Evolutionary conservation across 92 coral and sea anemone species (phyloP), one percentile per base, ranked within the genome.

Genomic region (Parazoanthus atlanticus): DNA sequence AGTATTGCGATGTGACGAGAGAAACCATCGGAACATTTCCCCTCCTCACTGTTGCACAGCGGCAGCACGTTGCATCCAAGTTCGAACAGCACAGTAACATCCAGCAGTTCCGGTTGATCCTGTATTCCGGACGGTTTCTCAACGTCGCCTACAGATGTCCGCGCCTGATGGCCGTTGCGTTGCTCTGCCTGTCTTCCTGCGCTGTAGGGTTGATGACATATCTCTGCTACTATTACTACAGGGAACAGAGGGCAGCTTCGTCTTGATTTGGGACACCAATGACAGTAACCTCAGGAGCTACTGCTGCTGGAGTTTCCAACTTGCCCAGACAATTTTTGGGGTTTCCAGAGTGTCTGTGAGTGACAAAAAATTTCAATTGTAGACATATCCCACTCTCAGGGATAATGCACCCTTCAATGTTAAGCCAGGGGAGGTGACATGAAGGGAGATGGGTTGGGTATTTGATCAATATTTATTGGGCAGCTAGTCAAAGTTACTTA

Each of bases 131-230:
- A 43, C 32, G 87, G 46, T 84, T 84, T 43, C 87, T 84, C 43
- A 84, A 84, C 65, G 87, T 84, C 8, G 87, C 87, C 30, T 84
- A 69, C 33, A 70, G 87, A 41, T 84, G 87, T 32, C 87, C 87
- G 41, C 87, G 87, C 6, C 58, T 84, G 41, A 84, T 84, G 87
- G 87, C 87, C 17, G 17, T 84, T 7, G 78, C 28, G 4, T 23
- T 84, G 67, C 40, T 84, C 1, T 84, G 87, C 65, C 28, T 84
- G 43, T 84, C 87, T 8, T 84, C 79, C 6, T 46, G 76, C n/a
- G 87, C 87, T 67, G 87, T 84, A 4, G 87, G 87, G 47, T 8
- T 84, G 28, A 84, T 84, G 87, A 29, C 87, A 19, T 84, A 84
- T 41, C 78, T 84, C 25, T 84, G 87, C 28, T 84, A 84, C 65